phyloP scores from a whole-genome alignment of 1,140 invertebrate species.

The Phortica variegata region DNA sequence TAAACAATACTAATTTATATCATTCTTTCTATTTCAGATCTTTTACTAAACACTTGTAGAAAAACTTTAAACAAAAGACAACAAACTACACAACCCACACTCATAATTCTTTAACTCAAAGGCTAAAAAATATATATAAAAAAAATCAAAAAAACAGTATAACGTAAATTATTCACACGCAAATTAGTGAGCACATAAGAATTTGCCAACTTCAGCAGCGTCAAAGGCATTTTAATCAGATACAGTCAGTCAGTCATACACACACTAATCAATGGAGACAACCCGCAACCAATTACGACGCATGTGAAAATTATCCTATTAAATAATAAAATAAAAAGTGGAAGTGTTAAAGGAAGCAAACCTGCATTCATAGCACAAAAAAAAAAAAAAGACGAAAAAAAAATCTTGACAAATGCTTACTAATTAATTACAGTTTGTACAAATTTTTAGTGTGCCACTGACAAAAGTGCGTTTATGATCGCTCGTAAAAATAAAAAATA shows the following conservation, averaged over 20 bases:
- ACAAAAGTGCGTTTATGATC: conserved; percentile 50
- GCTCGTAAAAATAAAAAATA: not conserved
- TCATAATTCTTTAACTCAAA: conserved; percentile 47
- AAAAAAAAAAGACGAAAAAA: too few species aligned
- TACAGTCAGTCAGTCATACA: not conserved
- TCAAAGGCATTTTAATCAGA: conserved; percentile 27
- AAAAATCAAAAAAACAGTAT: conserved; percentile 2
- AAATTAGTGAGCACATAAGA: conserved; percentile 55
- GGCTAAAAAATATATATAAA: conserved; percentile 16
- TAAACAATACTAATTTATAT: too few species aligned
- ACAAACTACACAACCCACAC: conserved; percentile 32
- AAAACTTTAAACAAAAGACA: conserved; percentile 3
- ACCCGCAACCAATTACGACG: conserved; percentile 41
- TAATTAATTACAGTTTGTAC: conserved; percentile 58
- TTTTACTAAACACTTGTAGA: not conserved
- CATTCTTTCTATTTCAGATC: too few species aligned
- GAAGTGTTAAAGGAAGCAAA: conserved; percentile 15
- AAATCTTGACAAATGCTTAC: conserved; percentile 57
- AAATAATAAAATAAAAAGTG: conserved; percentile 45
- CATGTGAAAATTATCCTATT: conserved; percentile 56
- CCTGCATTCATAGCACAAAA: too few species aligned
- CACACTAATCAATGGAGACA: not conserved
- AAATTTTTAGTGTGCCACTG: conserved; percentile 54
- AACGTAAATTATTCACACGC: conserved; percentile 42
- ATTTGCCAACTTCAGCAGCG: conserved; percentile 27